Percentiles rank a stretch among this genome's conserved stretches.
Evolutionary conservation across 2,113 vertebrate genomes (phyloP).

Genomic region (Triplophysa dalaica): DNA sequence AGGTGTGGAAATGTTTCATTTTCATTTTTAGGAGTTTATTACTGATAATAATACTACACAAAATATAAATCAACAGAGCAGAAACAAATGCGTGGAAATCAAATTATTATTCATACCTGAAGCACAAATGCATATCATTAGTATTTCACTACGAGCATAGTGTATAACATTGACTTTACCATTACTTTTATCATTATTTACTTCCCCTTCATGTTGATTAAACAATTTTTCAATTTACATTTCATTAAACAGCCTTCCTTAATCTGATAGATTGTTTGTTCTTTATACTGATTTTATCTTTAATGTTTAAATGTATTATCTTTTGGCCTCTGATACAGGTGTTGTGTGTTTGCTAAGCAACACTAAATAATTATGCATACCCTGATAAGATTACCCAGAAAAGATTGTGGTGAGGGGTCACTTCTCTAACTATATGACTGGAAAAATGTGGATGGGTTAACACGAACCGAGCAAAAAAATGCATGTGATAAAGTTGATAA

Average conservation of each 20-base stretch:
- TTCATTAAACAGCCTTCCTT: too few relatives aligned
- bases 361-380: background rate
- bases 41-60: too few relatives aligned
- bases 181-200: too few relatives aligned
- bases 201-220: too few relatives aligned
- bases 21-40: too few relatives aligned
- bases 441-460: background rate
- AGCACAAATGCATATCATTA: too few relatives aligned
- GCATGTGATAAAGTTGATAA: background rate
- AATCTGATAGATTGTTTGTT: background rate
- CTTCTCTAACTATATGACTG: background rate
- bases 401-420: background rate
- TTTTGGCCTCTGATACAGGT: background rate
- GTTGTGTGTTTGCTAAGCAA: background rate
- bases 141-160: too few relatives aligned
- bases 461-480: background rate
- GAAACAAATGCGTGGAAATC: too few relatives aligned
- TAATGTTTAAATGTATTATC: background rate
- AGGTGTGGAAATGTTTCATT: background rate
- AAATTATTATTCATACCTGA: too few relatives aligned
- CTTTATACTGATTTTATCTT: background rate
- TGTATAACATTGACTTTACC: too few relatives aligned
- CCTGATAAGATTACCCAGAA: slow-evolving; percentile 3
- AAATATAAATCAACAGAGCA: too few relatives aligned
- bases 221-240: too few relatives aligned